Conservation (phyloP, 2,797 vertebrate genomes). For the Gorsachius magnificus region DNA sequence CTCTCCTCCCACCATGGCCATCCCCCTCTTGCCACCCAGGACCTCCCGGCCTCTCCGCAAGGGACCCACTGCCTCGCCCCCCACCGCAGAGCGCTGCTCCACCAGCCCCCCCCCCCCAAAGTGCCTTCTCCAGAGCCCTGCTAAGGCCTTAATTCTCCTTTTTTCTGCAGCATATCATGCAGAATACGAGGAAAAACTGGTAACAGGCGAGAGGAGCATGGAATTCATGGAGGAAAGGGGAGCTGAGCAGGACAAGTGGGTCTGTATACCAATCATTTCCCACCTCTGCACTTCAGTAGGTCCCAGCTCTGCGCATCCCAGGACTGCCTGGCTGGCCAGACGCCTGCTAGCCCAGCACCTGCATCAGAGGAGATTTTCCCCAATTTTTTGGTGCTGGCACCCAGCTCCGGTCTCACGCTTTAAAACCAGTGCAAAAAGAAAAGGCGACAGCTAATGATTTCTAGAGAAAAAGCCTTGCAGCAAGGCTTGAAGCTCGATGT, state of each 20-base stretch:
- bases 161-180: background rate
- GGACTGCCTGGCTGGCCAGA: rapidly evolving
- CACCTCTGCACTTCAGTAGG: background rate
- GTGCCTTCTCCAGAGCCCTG: background rate
- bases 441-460: background rate
- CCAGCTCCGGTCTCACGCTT: background rate
- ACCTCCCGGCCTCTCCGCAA: background rate
- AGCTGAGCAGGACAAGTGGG: background rate
- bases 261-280: background rate
- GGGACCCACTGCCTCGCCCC: rapidly evolving
- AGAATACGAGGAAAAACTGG: background rate
- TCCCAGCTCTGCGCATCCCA: background rate
- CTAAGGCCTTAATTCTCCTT: background rate
- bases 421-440: background rate
- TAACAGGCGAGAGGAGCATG: background rate
- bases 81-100: background rate
- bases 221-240: background rate
- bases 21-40: background rate
- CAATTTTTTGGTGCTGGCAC: rapidly evolving
- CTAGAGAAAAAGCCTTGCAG: background rate
- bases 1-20: rapidly evolving
- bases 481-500: background rate
- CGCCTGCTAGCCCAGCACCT: background rate
- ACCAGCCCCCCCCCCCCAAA: background rate
- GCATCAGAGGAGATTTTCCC: background rate